Base-by-base conservation (phyloP, 2,797 vertebrate species). In the Arrhamphus sclerolepis region DNA sequence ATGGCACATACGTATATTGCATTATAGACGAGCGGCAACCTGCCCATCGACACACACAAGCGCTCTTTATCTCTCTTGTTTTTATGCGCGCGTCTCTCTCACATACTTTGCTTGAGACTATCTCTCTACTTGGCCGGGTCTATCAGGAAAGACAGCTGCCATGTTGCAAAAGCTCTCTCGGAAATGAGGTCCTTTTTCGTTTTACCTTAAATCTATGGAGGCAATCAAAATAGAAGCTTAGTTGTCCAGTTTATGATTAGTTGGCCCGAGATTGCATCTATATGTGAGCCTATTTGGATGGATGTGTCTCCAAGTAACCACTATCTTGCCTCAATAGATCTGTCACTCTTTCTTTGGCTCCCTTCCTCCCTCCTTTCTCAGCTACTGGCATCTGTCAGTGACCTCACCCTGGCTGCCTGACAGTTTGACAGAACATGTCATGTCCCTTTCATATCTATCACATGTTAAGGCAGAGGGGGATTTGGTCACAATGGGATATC, bases 71-170 rank as follows among this genome's bases (percentile, higher is more conserved):
- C 43, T 34, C 38, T 18, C 31, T 34, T 11, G 39, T 61, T 41
- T 77, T 28, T 68, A 41, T 74, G 48, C 75, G 49, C 74, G 48
- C 76, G 52, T 41, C 11, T 75, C 55, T 67, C 59, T 58, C 64
- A 70, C 44, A 57, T 58, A 31, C 58, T 82, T 74, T 65, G 53
- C 80, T 72, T 48, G 50, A 72, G 62, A 79, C 75, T 66, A 28
- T 72, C 56, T 72, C 72, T 72, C 61, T 72, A 50, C 81, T 83
- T 77, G 77, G 68, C 74, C 76, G 71, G 46, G 60, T 80, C 71
- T 78, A 82, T 84, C 44, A 19, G 69, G 66, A 76, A 85, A 80
- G 82, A 86, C 81, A 85, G 83, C 81, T 86, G 77, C 77, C 78
- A 77, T 84, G 70, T 77, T 78, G 68, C 62, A 81, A 82, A 83